phyloP scores from a whole-genome alignment of 2,113 vertebrate genomes.

The Erpornis zantholeuca region DNA sequence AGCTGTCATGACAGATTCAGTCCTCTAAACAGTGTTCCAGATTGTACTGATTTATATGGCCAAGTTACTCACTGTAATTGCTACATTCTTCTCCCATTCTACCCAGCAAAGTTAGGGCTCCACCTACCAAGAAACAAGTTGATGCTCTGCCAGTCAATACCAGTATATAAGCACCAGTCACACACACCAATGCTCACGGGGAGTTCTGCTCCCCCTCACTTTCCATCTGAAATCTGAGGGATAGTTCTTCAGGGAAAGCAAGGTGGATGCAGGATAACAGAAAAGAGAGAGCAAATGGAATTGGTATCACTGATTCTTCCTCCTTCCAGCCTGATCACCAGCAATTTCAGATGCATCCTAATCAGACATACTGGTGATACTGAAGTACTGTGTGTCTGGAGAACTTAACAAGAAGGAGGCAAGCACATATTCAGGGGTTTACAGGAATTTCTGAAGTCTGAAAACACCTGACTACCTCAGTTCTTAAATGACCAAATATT shows the following conservation, averaged over 20 bases:
- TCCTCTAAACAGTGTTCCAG: neutral
- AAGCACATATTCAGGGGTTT: neutral
- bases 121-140: slow-evolving; percentile 32
- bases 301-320: neutral
- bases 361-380: neutral
- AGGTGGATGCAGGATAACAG: neutral
- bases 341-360: neutral
- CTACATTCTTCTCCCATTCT: neutral
- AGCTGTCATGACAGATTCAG: neutral
- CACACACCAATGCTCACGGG: neutral
- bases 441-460: neutral
- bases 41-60: neutral
- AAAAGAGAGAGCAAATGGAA: neutral
- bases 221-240: neutral
- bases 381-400: neutral
- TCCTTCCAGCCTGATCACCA: neutral
- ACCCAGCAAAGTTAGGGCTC: slow-evolving; percentile 21
- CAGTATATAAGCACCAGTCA: neutral
- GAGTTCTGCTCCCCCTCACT: neutral
- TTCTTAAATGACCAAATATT: neutral
- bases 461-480: neutral
- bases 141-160: neutral
- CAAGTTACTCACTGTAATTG: slow-evolving; percentile 1
- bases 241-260: neutral
- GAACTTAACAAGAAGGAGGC: neutral